These are phyloP conservation scores for Neopipo cinnamomea DNA, from an alignment of 2,113 vertebrate genomes.

Conservation along the genomic window DNA sequence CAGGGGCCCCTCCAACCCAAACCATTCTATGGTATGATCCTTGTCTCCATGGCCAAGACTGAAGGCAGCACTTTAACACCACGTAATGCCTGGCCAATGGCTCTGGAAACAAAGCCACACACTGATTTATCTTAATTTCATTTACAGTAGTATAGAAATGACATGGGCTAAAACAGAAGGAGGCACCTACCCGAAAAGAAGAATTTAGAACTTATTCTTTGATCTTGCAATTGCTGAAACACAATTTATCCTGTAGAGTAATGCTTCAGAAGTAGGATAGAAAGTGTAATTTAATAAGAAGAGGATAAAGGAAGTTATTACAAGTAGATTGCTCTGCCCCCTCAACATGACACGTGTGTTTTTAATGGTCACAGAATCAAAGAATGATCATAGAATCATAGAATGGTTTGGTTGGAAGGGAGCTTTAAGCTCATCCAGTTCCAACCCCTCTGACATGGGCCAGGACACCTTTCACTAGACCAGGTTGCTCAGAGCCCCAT, in stretches of 20 bases:
- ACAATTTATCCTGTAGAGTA: neutral
- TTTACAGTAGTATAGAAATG: neutral
- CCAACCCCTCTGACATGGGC: neutral
- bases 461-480: neutral
- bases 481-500: neutral
- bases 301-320: neutral
- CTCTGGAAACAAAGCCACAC: neutral
- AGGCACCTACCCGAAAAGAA: neutral
- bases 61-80: neutral
- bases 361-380: neutral
- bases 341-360: neutral
- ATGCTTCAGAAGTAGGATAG: neutral
- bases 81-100: neutral
- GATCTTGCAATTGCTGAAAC: neutral
- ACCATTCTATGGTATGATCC: neutral
- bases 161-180: neutral
- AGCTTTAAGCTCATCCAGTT: neutral
- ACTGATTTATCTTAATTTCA: neutral
- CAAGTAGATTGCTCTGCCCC: neutral
- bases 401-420: neutral
- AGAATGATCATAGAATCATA: too few relatives aligned
- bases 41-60: neutral
- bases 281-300: neutral
- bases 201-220: neutral
- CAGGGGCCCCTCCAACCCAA: neutral